Base-by-base conservation (phyloP, 1,140 invertebrate species). In the Belonocnema kinseyi region DNA sequence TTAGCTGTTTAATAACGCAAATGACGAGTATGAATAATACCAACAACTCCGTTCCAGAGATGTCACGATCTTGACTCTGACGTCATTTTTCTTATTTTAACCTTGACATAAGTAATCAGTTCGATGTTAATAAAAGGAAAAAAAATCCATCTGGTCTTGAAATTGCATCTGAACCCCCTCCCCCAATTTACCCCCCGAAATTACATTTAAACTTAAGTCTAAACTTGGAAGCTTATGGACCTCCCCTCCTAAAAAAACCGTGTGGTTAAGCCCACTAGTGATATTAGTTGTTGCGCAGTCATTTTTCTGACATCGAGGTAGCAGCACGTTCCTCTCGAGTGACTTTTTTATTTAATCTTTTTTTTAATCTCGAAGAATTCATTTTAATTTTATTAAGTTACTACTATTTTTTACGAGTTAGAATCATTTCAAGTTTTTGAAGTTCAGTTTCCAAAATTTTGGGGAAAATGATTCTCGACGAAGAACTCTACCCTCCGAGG, bases 271-370 rank as follows among this genome's bases (percentile, higher is more conserved):
- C 61, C 16, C n/a, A n/a, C 33, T 16, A 46, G 40, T 33, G 26
- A 66, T 66, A 33, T 61, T 66, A 66, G 71, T 78, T 84, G 87
- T 86, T 88, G 86, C 89, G 88, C 88, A 90, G 88, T 90, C 85
- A 87, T 85, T 89, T 89, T 83, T 83, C 77, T 74, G 83, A 81
- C 83, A 80, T 80, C 83, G 81, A 33, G 52, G 73, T 46, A 58
- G 70, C 79, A 75, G 53, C 76, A 77, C 75, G 73, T 53, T 74
- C 53, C 50, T 73, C 26, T 66, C 5, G 21, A 58, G 17, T 52
- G 26, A 10, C 46, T 51, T 50, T 52, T 74, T 13, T 54, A 40
- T 26, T 51, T 21, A 72, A 10, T 58, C n/a, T 58, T 19, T 50
- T 75, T 21, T 11, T 19, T 11, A 61, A 72, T 74, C n/a, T 58